Evolutionary conservation across 2,888 invertebrate genomes (phyloP).

Genomic region (Pseudanteris insignis): DNA sequence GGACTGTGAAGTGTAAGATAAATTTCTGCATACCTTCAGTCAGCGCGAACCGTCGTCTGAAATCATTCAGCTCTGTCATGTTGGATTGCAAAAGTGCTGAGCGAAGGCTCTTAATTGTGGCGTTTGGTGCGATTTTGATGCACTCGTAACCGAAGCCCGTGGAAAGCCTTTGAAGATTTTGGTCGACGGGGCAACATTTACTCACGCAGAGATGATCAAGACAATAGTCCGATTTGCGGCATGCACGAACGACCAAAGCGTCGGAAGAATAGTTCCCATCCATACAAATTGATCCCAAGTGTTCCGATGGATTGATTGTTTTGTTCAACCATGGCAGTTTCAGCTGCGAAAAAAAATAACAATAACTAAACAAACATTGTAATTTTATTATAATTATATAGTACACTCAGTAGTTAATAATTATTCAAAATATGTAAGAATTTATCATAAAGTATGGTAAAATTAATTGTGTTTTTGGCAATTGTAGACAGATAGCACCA

Average conservation of each 20-base stretch:
- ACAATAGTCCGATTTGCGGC: slow-evolving; percentile 33
- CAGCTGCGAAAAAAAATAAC: slow-evolving; percentile 24
- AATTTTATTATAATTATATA: too few species aligned
- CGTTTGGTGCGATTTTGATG: slow-evolving; percentile 26
- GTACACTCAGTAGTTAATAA: too few species aligned
- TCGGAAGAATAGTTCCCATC: slow-evolving; percentile 29
- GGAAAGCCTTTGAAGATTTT: slow-evolving; percentile 40
- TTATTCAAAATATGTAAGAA: too few species aligned
- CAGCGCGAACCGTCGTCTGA: slow-evolving; percentile 9
- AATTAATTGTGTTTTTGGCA: too few species aligned
- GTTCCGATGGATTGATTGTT: slow-evolving; percentile 32
- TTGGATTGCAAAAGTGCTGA: slow-evolving; percentile 26
- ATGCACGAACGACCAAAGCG: slow-evolving; percentile 40
- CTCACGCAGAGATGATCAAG: slow-evolving; percentile 55
- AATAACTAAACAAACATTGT: too few species aligned
- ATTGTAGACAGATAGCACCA: too few species aligned
- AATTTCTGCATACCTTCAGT: slow-evolving; percentile 14
- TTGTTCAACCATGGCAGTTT: slow-evolving; percentile 37
- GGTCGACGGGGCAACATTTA: slow-evolving; percentile 62
- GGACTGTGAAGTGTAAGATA: neutral
- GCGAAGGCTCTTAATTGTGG: slow-evolving; percentile 27
- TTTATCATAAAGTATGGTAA: too few species aligned
- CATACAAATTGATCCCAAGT: slow-evolving; percentile 38
- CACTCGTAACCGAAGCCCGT: slow-evolving; percentile 18
- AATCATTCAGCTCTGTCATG: slow-evolving; percentile 21